Base-by-base conservation (phyloP, 2,113 vertebrate genomes). In the Felis catus region DNA sequence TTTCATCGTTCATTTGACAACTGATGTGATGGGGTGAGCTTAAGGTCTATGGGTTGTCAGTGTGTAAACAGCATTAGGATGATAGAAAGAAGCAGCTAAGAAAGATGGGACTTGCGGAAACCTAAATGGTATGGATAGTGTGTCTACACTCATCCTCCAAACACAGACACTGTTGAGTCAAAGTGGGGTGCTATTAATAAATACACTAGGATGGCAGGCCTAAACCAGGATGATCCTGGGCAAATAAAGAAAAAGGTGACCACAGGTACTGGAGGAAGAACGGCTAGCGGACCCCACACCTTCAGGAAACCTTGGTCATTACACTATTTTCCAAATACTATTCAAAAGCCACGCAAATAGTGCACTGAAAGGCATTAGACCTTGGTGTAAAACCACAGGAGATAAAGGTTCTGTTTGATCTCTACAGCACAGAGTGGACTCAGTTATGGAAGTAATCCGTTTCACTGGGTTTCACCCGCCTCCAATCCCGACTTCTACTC, bases 1-100 rank as follows among this genome's bases (percentile, higher is more conserved):
- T 53, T 89, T 91, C 90, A 91, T 8, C 92, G 74, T 79, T 86
- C 71, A 70, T 21, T 51, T 89, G 73, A 95, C 89, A 94, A 90
- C 61, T 74, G 61, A 71, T n/a, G 79, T 41, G 41, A 70, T 15
- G 45, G 48, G 21, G n/a, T 66, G 33, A 83, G 68, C 12, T 55
- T 45, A 63, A 58, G 63, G 71, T 36, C 9, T 33, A 21, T 1
- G 16, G 66, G 23, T 15, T 65, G 84, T 63, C 51, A 71, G n/a
- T 36, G 18, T 19, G 61, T 7, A 70, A 86, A 87, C 4, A 68
- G 31, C 48, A 25, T 31, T 48, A 73, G 78, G 29, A 65, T 71
- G 11, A 53, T 7, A 58, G 61, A 63, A 90, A 91, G 55, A 39
- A 78, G 39, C 13, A 6, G 25, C 23, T 93, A 15, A 41, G 65